Evolutionary conservation across 2,888 invertebrate genomes (phyloP).

Genomic region (Ichneumon xanthorius): DNA sequence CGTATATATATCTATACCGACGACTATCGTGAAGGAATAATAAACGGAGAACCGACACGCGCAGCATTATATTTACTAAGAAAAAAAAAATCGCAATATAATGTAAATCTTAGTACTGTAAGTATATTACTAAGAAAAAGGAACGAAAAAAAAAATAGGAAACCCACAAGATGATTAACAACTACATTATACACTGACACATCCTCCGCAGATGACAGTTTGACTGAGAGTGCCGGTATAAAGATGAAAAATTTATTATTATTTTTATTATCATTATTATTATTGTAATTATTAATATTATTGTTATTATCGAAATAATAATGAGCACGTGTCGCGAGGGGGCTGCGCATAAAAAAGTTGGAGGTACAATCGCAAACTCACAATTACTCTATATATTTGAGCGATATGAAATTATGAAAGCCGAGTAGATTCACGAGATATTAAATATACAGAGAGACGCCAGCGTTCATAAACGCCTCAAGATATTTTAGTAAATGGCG

Average conservation of each 20-base stretch:
- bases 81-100: conserved; percentile 71
- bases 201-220: conserved; percentile 57
- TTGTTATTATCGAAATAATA: conserved; percentile 53
- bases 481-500: conserved; percentile 58
- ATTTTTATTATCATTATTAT: conserved; percentile 43
- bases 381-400: conserved; percentile 42
- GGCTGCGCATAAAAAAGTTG: conserved; percentile 49
- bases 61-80: conserved; percentile 70
- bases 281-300: conserved; percentile 38
- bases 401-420: conserved; percentile 15
- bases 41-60: conserved; percentile 62
- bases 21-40: conserved; percentile 54
- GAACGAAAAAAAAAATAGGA: conserved; percentile 26
- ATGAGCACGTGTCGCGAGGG: conserved; percentile 51
- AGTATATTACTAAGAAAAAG: conserved; percentile 62
- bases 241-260: conserved; percentile 40
- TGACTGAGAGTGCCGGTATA: conserved; percentile 51
- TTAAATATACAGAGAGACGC: conserved; percentile 37
- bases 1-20: conserved; percentile 50
- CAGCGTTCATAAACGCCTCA: conserved; percentile 54
- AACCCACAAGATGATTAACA: conserved; percentile 54
- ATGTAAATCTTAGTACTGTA: conserved; percentile 73
- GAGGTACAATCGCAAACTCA: conserved; percentile 57
- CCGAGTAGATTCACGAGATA: conserved; percentile 39
- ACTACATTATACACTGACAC: conserved; percentile 59